Base-by-base conservation (phyloP, 1,140 invertebrate genomes). In the Argopecten irradians region DNA sequence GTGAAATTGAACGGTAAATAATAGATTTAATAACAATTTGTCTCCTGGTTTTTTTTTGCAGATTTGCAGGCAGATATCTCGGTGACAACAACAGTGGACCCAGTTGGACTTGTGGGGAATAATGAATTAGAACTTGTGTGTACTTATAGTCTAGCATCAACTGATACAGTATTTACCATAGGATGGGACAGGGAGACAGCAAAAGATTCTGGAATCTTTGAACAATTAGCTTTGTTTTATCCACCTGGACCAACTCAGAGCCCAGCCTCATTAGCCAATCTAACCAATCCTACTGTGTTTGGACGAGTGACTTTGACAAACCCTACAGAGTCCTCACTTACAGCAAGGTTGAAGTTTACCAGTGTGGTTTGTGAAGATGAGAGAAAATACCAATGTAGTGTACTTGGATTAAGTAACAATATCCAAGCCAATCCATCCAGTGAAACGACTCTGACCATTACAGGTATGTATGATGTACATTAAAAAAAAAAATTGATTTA, bases 61-160 rank as follows among this genome's bases (percentile, higher is more conserved):
- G 55, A 71, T 28, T 71, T 71, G 28, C 55, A n/a, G 5, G 55
- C 55, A 2, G 55, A 28, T 71, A 28, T 71, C 55, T 28, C 55
- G 2, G n/a, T 71, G 1, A 28, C 55, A 71, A 28, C 55, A 71
- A 71, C 55, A 71, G n/a, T 28, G 7, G 28, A 71, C n/a, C 55
- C 55, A 28, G n/a, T 71, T n/a, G 55, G 55, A 71, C 55, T 71
- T 71, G 8, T 71, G n/a, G 55, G 55, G 16, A 28, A 71, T 28
- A 71, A 71, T n/a, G 55, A 71, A 71, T 8, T 71, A 16, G 55
- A 71, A 71, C 55, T 71, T 71, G 55, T 71, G n/a, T 71, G 55
- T 71, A 71, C 55, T 28, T 71, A 71, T n/a, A 28, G n/a, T 71
- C 55, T 71, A 5, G 2, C 55, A 28, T 28, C 55, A 3, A 28